Base-by-base conservation (phyloP, 1,140 invertebrate genomes). In the Venturia canescens region DNA sequence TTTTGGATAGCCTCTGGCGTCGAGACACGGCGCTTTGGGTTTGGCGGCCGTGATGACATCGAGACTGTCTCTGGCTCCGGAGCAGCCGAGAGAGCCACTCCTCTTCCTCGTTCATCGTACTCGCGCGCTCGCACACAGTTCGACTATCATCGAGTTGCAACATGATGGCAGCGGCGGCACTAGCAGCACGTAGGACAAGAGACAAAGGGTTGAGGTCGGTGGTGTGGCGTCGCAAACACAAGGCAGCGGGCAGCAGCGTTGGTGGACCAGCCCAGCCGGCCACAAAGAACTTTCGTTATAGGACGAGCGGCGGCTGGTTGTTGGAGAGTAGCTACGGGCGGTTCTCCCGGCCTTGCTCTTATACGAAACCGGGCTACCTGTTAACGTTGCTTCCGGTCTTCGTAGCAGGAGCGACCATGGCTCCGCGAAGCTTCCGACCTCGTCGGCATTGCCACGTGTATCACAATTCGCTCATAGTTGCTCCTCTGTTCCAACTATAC, bases 221-320 rank as follows among this genome's bases (percentile, higher is more conserved):
- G 38, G 38, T 44, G 13, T 69, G 29, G 29, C n/a, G 50, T 60
- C 27, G 27, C 72, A 76, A 53, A 34, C 53, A 60, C 50, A 63
- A 50, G 72, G 5, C 29, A n/a, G 31, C 9, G 27, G 6, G 27
- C 23, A 57, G 23, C 44, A 23, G 63, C 72, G 53, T 31, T 60
- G 53, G 48, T 27, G 27, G 60, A 53, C 71, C 21, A 74, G 29
- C 71, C 26, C 6, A 50, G 16, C 38, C 50, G 34, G 15, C 38
- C 50, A 60, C 72, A 76, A 76, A 60, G 72, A 76, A 57, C 50
- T 44, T 76, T 76, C 29, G 26, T 27, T 69, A 21, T 69, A 31
- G 9, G 31, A 27, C 50, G 21, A 50, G 1, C 60, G 60, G 1
- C 60, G 60, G 23, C 1, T 63, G 72, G 27, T 53, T 60, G 27